phyloP scores from a whole-genome alignment of 2,113 vertebrate species.

The Octodon degus region DNA sequence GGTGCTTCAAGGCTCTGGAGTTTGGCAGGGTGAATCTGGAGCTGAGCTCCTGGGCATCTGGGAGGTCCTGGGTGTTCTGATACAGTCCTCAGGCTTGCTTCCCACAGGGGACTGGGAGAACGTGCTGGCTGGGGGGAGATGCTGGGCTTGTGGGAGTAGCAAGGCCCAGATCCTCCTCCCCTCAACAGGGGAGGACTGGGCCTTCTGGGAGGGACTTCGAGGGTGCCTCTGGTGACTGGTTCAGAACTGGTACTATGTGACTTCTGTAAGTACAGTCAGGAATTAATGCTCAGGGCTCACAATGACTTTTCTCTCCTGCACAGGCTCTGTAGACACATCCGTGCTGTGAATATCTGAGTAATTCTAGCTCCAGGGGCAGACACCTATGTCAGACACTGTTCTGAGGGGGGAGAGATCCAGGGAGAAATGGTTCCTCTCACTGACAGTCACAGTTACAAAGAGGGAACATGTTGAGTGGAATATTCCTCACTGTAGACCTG shows the following conservation, averaged over 20 bases:
- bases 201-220: not conserved
- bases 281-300: not conserved
- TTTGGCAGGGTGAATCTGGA: not conserved
- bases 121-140: not conserved
- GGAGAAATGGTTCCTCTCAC: not conserved
- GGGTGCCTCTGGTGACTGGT: not conserved
- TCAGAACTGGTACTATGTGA: not conserved
- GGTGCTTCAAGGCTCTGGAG: no score
- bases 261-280: not conserved
- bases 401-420: not conserved
- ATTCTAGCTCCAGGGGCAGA: not conserved
- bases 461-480: not conserved
- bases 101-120: not conserved
- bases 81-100: not conserved
- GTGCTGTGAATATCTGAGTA: conserved; percentile 15
- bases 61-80: not conserved
- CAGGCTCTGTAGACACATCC: not conserved
- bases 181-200: not conserved
- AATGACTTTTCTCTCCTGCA: not conserved
- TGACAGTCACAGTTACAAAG: not conserved
- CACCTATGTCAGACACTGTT: not conserved
- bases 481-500: not conserved
- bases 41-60: not conserved
- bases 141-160: not conserved
- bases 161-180: not conserved